Evolutionary conservation across 2,888 invertebrate species (phyloP).

Genomic region (Molorchus minor): DNA sequence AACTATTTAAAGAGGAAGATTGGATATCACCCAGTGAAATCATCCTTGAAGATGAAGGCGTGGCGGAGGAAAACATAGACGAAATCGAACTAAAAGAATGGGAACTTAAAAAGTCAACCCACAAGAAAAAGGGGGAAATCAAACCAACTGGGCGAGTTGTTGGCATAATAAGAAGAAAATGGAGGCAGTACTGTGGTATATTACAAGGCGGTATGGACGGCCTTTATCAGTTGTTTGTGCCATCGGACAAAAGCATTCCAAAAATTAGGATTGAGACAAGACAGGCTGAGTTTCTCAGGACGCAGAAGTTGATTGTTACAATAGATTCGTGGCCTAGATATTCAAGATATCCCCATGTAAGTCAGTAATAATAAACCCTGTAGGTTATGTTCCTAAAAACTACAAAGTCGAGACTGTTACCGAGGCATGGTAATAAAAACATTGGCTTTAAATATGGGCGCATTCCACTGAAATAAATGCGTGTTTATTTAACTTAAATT

Average conservation of each 20-base stretch:
- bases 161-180: conserved; percentile 95
- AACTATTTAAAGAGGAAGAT: conserved; percentile 85
- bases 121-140: conserved; percentile 49
- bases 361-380: conserved; percentile 39
- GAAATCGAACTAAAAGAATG: conserved; percentile 71
- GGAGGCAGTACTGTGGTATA: conserved; percentile 98
- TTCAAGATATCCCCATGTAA: conserved; percentile 86
- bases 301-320: conserved; percentile 92
- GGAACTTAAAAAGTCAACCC: conserved; percentile 47
- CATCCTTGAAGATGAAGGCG: conserved; percentile 79
- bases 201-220: conserved; percentile 79
- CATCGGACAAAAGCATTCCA: conserved; percentile 93
- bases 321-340: conserved; percentile 96
- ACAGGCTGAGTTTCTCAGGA: conserved; percentile 81
- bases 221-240: conserved; percentile 87
- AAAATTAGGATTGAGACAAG: conserved; percentile 95
- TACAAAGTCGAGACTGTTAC: no score
- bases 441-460: no score
- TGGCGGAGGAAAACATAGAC: conserved; percentile 70
- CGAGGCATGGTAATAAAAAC: no score
- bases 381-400: no score
- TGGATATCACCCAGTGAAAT: conserved; percentile 93
- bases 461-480: no score
- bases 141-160: conserved; percentile 81
- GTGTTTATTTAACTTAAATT: conserved; percentile 17